A percentile compares a stretch with the other conserved stretches of the same genome.
These are phyloP conservation scores for Hyperopisus bebe DNA, from an alignment of 2,113 vertebrate species.

Conservation along the genomic window DNA sequence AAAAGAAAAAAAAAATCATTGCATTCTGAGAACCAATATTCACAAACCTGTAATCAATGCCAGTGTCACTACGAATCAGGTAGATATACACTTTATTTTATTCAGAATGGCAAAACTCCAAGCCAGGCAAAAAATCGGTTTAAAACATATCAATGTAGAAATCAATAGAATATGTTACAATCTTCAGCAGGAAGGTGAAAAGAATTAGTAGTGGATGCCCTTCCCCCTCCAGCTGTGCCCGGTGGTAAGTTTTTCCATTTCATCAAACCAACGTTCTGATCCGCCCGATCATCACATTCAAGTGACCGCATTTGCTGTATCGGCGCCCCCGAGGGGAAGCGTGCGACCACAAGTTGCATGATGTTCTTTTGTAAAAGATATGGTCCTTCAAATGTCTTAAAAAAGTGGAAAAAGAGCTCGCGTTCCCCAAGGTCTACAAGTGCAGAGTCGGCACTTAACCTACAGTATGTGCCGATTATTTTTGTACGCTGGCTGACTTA, in stretches of 20 bases:
- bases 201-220: background rate
- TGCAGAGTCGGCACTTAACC: background rate
- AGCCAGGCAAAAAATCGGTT: background rate
- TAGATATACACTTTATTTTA: background rate
- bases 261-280: background rate
- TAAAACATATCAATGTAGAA: background rate
- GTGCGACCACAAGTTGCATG: background rate
- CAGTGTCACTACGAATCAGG: background rate
- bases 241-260: background rate
- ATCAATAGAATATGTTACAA: background rate
- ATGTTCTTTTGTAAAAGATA: background rate
- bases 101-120: background rate
- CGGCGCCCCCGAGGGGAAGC: background rate
- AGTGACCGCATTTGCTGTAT: background rate
- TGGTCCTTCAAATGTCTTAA: background rate
- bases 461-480: background rate
- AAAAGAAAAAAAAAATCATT: background rate
- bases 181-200: background rate
- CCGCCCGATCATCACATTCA: background rate
- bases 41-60: background rate
- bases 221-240: background rate
- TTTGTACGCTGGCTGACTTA: background rate
- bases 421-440: background rate
- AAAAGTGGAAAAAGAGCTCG: background rate
- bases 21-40: background rate